Evolutionary conservation across 2,888 invertebrate species (phyloP).

Genomic region (Oscheius myriophilus): DNA sequence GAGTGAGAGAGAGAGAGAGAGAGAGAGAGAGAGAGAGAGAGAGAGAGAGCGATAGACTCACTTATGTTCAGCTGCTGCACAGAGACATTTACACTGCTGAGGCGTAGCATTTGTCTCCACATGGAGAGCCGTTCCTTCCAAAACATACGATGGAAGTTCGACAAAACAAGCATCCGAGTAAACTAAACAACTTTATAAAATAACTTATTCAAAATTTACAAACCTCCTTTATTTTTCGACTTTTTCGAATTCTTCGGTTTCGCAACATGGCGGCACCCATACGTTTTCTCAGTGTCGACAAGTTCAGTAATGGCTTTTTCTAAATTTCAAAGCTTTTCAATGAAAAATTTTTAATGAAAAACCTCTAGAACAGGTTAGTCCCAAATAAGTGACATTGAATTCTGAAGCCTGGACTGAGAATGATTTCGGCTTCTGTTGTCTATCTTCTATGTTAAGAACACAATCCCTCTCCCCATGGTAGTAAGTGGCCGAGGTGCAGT

Average conservation of each 20-base stretch:
- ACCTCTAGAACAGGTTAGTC: slow-evolving; percentile 54
- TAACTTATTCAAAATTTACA: background rate
- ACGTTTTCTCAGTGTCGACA: slow-evolving; percentile 8
- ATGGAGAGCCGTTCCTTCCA: slow-evolving; percentile 67
- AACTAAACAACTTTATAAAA: background rate
- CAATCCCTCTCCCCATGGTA: slow-evolving; percentile 68
- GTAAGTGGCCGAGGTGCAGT: slow-evolving; percentile 69
- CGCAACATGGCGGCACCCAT: slow-evolving; percentile 12
- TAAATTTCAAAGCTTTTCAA: background rate
- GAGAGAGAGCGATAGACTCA: background rate
- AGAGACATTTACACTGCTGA: slow-evolving; percentile 33
- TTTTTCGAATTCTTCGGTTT: slow-evolving; percentile 1
- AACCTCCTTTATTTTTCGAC: slow-evolving; percentile 17
- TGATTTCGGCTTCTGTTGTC: slow-evolving; percentile 38
- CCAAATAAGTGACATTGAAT: slow-evolving; percentile 59
- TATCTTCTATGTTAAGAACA: slow-evolving; percentile 65
- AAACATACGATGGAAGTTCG: slow-evolving; percentile 64
- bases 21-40: background rate
- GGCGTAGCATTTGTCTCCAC: slow-evolving; percentile 59
- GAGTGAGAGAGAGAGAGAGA: too few relatives aligned
- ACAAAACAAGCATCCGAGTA: slow-evolving; percentile 64
- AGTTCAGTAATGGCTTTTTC: slow-evolving; percentile 14
- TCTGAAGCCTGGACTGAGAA: slow-evolving; percentile 45
- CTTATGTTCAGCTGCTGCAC: slow-evolving; percentile 30
- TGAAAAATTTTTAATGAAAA: background rate